A percentile compares a stretch with the other conserved stretches of the same genome.
Evolutionary conservation across 1,140 invertebrate species (phyloP).

Genomic region (Aporrectodea caliginosa): DNA sequence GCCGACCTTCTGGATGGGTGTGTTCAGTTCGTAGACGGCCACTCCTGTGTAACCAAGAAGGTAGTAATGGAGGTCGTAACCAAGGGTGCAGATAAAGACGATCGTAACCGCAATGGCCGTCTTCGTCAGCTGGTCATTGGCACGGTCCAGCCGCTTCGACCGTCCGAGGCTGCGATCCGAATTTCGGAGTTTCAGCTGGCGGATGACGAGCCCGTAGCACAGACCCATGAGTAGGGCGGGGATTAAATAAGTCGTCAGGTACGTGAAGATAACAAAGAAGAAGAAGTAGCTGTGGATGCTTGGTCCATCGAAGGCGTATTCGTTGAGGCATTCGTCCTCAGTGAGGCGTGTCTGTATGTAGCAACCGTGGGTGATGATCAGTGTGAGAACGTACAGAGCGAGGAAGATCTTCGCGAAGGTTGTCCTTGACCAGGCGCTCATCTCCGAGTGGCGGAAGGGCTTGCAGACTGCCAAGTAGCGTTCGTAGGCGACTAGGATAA

Average conservation of each 20-base stretch:
- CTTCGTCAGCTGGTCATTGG: constrained; percentile 11
- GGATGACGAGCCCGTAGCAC: background rate
- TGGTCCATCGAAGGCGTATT: background rate
- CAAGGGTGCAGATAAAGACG: constrained; percentile 17
- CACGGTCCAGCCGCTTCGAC: constrained; percentile 8
- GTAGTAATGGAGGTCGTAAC: constrained; percentile 12
- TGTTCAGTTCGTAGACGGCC: background rate
- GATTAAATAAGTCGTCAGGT: constrained; percentile 9
- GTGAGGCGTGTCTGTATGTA: background rate
- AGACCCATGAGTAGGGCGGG: constrained; percentile 6
- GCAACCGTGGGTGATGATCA: background rate
- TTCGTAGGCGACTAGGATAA: constrained; percentile 13
- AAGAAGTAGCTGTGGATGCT: constrained; percentile 12
- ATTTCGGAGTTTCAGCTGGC: background rate
- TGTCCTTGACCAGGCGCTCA: background rate
- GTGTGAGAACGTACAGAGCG: background rate
- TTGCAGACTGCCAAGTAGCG: constrained; percentile 17
- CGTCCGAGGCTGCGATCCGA: background rate
- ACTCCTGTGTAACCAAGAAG: constrained; percentile 11
- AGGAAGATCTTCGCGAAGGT: constrained; percentile 2
- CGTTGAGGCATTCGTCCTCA: constrained; percentile 4
- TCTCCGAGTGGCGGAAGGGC: constrained; percentile 2
- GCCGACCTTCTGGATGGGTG: constrained; percentile 19
- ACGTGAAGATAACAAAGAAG: constrained; percentile 6
- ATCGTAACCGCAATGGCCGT: constrained; percentile 19